These are phyloP conservation scores for Elephantulus edwardii DNA, from an alignment of 2,113 vertebrate species.

Conservation along the genomic window DNA sequence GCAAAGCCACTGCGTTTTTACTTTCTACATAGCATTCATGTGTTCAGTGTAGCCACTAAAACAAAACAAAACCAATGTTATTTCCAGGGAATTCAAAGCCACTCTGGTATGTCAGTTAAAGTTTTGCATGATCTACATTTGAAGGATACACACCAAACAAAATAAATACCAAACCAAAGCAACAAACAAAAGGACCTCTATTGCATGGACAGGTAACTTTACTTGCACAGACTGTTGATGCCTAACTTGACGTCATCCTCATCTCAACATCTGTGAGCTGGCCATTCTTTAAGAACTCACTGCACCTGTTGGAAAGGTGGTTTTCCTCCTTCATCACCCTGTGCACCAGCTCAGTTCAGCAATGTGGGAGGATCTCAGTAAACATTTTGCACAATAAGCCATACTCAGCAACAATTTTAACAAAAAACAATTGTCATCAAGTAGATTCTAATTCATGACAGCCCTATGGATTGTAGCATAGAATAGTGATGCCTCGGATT, in stretches of 20 bases:
- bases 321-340: neutral
- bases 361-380: neutral
- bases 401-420: neutral
- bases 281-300: neutral
- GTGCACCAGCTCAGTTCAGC: neutral
- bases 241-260: neutral
- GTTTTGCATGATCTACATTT: neutral
- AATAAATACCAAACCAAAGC: neutral
- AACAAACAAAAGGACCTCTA: neutral
- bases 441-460: neutral
- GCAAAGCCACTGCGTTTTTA: neutral
- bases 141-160: neutral
- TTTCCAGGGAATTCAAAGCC: neutral
- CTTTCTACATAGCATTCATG: neutral
- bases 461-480: neutral
- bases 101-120: neutral
- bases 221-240: too few relatives aligned
- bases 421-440: neutral
- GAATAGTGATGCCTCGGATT: neutral
- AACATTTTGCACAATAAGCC: neutral
- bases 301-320: neutral
- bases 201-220: neutral
- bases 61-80: neutral
- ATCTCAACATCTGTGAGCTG: neutral
- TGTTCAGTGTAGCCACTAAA: neutral